These are phyloP conservation scores for Volucella inanis DNA, from an alignment of 2,888 invertebrate species.

Conservation along the genomic window DNA sequence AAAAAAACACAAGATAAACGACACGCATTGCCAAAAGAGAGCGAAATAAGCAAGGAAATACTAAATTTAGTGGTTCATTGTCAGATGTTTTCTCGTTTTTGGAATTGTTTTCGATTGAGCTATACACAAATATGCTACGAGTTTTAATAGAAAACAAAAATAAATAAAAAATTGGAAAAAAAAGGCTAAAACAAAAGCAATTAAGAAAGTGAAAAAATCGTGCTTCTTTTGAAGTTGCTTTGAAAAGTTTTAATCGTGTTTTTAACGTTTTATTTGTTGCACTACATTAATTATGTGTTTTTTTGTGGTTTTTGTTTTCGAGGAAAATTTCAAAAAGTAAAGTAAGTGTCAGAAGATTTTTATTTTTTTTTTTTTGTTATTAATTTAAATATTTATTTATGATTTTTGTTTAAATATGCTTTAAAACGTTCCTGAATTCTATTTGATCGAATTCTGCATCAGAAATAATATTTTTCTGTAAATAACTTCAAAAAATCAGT, in stretches of 20 bases:
- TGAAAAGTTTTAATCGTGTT: conserved; percentile 55
- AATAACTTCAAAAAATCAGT: too few relatives aligned
- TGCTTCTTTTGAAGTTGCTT: neutral
- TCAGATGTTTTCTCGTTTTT: conserved; percentile 1
- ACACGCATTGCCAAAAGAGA: neutral
- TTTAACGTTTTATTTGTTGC: conserved; percentile 59
- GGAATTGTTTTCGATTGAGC: neutral
- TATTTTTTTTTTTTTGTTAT: conserved; percentile 28
- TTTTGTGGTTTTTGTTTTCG: conserved; percentile 74
- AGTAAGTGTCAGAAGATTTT: conserved; percentile 45
- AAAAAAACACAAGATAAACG: neutral
- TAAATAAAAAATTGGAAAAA: neutral
- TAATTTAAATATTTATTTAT: conserved; percentile 78
- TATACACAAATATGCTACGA: conserved; percentile 2
- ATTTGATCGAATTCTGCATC: neutral
- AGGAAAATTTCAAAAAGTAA: conserved; percentile 74
- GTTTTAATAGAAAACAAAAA: conserved; percentile 4
- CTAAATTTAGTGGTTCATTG: conserved; percentile 34
- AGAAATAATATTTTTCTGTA: too few relatives aligned
- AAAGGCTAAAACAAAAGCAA: conserved; percentile 5
- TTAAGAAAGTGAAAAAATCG: too few relatives aligned
- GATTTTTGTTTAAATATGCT: neutral
- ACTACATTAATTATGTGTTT: conserved; percentile 70
- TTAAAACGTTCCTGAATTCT: too few relatives aligned
- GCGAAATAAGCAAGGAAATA: conserved; percentile 3